These are phyloP conservation scores for Lagocephalus sceleratus DNA, from an alignment of 2,797 vertebrate species.

Conservation along the genomic window DNA sequence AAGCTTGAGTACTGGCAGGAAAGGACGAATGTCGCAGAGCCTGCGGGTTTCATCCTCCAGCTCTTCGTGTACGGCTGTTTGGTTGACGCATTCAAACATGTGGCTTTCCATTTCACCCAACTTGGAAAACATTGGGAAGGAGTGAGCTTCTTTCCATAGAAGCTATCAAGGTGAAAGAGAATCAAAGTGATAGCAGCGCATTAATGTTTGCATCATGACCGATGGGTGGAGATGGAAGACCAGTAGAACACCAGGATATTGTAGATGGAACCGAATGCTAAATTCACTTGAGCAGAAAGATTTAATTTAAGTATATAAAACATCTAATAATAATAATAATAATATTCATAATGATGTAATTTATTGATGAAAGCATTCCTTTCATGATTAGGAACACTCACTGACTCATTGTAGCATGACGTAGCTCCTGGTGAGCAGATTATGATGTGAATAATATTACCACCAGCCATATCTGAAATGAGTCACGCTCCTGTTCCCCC, in stretches of 20 bases:
- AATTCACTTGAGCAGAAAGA: neutral
- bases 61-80: constrained; percentile 95
- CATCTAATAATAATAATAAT: neutral
- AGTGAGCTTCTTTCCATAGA: constrained; percentile 95
- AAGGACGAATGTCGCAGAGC: constrained; percentile 95
- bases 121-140: constrained; percentile 90
- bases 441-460: constrained; percentile 28
- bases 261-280: neutral
- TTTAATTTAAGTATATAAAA: neutral
- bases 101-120: constrained; percentile 95
- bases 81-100: constrained; percentile 98
- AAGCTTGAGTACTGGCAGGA: constrained; percentile 93
- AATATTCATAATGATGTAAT: constrained; percentile 6
- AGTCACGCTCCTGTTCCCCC: constrained; percentile 22
- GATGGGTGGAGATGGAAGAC: no score
- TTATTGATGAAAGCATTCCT: neutral
- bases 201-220: no score
- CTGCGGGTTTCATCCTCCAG: constrained; percentile 93
- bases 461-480: constrained; percentile 12
- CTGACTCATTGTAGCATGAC: constrained; percentile 32
- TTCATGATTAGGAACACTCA: constrained; percentile 14
- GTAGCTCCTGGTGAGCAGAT: constrained; percentile 20
- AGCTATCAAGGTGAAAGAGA: constrained; percentile 72
- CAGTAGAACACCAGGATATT: neutral
- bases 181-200: neutral